These are phyloP conservation scores for Ethmia dodecea DNA, from an alignment of 2,888 invertebrate species.

Conservation along the genomic window DNA sequence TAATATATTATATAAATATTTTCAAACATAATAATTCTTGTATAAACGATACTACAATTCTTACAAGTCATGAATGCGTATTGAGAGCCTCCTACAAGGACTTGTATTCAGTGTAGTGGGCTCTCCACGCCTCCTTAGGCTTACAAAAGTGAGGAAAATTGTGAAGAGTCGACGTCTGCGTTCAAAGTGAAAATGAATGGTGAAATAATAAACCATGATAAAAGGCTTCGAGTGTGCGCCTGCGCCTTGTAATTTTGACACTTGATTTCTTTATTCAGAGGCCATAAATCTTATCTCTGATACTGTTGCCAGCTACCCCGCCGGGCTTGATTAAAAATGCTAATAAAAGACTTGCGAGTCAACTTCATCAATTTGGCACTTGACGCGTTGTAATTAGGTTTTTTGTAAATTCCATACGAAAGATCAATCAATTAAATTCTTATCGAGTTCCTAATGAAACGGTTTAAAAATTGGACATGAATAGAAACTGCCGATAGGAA, in stretches of 20 bases:
- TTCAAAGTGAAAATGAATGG: conserved; percentile 56
- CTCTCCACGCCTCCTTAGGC: conserved; percentile 35
- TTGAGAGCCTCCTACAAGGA: conserved; percentile 28
- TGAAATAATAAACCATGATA: conserved; percentile 43
- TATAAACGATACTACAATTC: too few species aligned
- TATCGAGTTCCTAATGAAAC: conserved; percentile 1
- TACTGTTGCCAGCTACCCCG: conserved; percentile 14
- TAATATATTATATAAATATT: too few species aligned
- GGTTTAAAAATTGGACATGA: too few species aligned
- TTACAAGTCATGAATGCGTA: conserved; percentile 23
- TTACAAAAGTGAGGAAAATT: conserved; percentile 55
- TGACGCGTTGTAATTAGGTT: conserved; percentile 9
- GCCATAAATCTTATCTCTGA: conserved; percentile 39
- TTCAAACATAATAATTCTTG: too few species aligned
- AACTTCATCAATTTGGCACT: conserved; percentile 4
- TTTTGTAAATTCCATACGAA: too few species aligned
- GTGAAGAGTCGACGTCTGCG: conserved; percentile 42
- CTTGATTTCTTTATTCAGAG: conserved; percentile 62
- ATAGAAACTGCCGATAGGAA: too few species aligned
- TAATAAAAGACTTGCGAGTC: not conserved
- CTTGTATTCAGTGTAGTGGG: conserved; percentile 44
- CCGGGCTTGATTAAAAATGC: not conserved
- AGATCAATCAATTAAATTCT: too few species aligned
- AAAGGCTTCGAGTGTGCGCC: conserved; percentile 35
- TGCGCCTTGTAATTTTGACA: conserved; percentile 54